A percentile compares a stretch with the other conserved stretches of the same genome.
These are phyloP conservation scores for Etia nguti DNA, from an alignment of 2,113 vertebrate genomes.

Conservation along the genomic window DNA sequence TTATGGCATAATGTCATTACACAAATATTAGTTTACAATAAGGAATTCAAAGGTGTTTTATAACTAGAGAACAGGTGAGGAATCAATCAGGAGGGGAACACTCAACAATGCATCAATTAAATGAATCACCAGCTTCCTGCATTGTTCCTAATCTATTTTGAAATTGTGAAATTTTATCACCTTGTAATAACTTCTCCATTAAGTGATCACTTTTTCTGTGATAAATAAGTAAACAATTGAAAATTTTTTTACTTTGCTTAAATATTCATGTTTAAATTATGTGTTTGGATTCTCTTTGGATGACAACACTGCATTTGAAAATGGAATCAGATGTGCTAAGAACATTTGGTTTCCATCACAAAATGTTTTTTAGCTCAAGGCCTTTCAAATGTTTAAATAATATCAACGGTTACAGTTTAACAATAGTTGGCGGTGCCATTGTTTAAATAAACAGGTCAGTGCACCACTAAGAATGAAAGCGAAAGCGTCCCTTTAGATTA, in stretches of 20 bases:
- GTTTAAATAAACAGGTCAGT: not conserved
- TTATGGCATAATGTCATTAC: not conserved
- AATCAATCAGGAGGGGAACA: rapidly evolving
- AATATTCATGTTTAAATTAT: not conserved
- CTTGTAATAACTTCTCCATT: rapidly evolving
- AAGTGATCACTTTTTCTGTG: rapidly evolving
- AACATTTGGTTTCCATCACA: rapidly evolving
- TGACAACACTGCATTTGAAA: rapidly evolving
- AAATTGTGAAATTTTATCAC: rapidly evolving
- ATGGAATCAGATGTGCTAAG: not conserved
- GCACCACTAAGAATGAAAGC: rapidly evolving
- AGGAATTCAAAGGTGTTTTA: rapidly evolving
- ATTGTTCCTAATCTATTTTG: not conserved
- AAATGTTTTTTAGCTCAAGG: rapidly evolving
- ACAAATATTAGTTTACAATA: rapidly evolving
- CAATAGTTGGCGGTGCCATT: rapidly evolving
- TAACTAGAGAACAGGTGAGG: not conserved
- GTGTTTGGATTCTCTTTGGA: not conserved
- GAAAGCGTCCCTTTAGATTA: rapidly evolving
- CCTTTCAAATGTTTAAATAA: not conserved
- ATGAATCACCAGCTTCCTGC: not conserved
- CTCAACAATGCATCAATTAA: rapidly evolving
- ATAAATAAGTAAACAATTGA: not conserved
- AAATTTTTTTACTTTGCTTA: rapidly evolving
- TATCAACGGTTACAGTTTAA: not conserved